Base-by-base conservation (phyloP, 1,140 invertebrate species). In the Sycobia sp. region DNA sequence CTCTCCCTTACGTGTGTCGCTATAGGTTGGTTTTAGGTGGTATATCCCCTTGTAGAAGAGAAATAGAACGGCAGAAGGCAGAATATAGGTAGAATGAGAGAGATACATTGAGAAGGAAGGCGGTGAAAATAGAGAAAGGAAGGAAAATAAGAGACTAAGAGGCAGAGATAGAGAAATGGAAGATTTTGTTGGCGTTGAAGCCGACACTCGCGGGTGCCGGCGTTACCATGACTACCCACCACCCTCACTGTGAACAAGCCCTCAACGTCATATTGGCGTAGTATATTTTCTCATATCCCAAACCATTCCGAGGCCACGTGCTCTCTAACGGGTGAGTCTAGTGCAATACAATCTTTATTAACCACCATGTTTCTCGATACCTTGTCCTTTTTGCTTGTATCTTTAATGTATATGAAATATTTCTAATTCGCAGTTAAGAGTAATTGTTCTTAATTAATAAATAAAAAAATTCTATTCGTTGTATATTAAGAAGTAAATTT, bases 181-280 rank as follows among this genome's bases (percentile, higher is more conserved):
- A 71, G 76, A 76, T 76, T 81, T 74, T 76, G 76, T 73, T 79
- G 79, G 80, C 78, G 80, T 81, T 80, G 83, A 83, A 83, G 82
- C 76, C 84, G 84, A 84, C 85, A 84, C 85, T 85, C 78, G 83
- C 81, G 78, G 84, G 84, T 84, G 84, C 84, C 83, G 82, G 76
- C 78, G 84, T 86, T 79, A 76, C 84, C 83, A 83, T 84, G 80
- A 79, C 81, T 75, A 86, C 84, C 61, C 81, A 84, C 84, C 83
- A 77, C 76, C 73, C 75, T 76, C 78, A 78, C 77, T 82, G 79
- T 82, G 80, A 82, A 81, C 79, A 81, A 80, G 76, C 78, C 77
- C 79, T 82, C 79, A 69, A 78, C 80, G 75, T 82, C 76, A 80
- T 81, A 82, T 81, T 80, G 79, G 78, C 76, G 80, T 75, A 79